phyloP scores from a whole-genome alignment of 2,888 invertebrate genomes.

The Cyaniris semiargus region DNA sequence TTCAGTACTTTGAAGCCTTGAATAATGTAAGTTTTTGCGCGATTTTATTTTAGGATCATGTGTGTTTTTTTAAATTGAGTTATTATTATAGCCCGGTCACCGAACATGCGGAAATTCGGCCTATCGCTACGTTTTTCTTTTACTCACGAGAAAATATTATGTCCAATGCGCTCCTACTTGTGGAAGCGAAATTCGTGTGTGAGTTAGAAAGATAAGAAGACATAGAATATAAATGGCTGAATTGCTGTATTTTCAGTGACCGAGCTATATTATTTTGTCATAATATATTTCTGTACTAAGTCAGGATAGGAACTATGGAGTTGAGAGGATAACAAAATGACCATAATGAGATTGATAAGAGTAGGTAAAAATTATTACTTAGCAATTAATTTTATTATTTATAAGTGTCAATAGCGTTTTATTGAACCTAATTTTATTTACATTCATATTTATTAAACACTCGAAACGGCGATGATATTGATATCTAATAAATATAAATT shows the following conservation, averaged over 20 bases:
- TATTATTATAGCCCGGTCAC: neutral
- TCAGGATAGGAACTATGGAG: constrained; percentile 6
- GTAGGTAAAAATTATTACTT: neutral
- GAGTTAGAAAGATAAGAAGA: neutral
- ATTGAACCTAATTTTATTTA: constrained; percentile 29
- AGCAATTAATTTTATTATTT: constrained; percentile 12
- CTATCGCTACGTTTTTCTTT: neutral
- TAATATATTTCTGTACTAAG: neutral
- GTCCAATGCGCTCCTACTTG: no score
- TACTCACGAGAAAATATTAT: neutral
- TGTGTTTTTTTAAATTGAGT: neutral
- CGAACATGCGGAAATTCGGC: neutral
- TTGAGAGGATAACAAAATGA: neutral
- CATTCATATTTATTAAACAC: constrained; percentile 26
- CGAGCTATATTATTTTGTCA: neutral
- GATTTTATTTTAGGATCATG: neutral
- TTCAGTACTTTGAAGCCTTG: neutral
- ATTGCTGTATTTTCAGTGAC: neutral
- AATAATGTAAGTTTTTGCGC: neutral
- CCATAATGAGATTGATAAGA: neutral
- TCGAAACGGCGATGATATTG: constrained; percentile 14
- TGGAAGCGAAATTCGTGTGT: neutral
- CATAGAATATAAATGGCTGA: neutral
- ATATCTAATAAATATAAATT: constrained; percentile 27
- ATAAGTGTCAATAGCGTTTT: constrained; percentile 29